These are phyloP conservation scores for Procapra przewalskii DNA, from an alignment of 2,113 vertebrate species.

Conservation along the genomic window DNA sequence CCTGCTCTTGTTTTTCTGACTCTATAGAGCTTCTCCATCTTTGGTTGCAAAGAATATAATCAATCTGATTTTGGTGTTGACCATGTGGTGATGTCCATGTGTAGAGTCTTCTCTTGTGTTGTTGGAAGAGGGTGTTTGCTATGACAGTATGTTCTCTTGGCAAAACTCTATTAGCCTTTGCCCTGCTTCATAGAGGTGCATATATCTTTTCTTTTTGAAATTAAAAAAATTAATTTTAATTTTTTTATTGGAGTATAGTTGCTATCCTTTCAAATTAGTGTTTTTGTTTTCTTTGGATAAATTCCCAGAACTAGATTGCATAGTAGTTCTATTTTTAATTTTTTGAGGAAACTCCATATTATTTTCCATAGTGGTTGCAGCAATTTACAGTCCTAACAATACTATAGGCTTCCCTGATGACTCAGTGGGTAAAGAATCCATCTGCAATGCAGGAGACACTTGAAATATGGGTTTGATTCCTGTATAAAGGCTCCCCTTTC, in stretches of 20 bases:
- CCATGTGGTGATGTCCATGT: no score
- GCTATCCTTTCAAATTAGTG: not conserved
- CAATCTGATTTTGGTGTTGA: accelerated
- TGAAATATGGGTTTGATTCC: not conserved
- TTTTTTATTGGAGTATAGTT: not conserved
- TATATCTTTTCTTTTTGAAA: not conserved
- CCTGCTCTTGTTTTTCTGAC: no score
- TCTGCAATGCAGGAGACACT: not conserved
- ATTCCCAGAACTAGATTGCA: not conserved
- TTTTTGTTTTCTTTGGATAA: not conserved
- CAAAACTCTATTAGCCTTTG: no score
- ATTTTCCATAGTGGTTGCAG: not conserved
- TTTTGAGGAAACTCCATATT: not conserved
- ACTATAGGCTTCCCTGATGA: not conserved
- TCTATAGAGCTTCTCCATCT: no score
- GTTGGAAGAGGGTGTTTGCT: no score
- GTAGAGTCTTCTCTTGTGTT: no score
- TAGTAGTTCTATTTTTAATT: not conserved
- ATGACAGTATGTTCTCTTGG: no score
- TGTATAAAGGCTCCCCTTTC: not conserved
- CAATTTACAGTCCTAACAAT: not conserved
- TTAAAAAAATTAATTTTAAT: not conserved
- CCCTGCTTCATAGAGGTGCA: not conserved
- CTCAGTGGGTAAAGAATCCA: not conserved
- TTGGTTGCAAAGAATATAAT: no score